Evolutionary conservation across 2,888 invertebrate species (phyloP), one percentile per base, ranked within the genome.

Genomic region (Muschampia plurimacula): DNA sequence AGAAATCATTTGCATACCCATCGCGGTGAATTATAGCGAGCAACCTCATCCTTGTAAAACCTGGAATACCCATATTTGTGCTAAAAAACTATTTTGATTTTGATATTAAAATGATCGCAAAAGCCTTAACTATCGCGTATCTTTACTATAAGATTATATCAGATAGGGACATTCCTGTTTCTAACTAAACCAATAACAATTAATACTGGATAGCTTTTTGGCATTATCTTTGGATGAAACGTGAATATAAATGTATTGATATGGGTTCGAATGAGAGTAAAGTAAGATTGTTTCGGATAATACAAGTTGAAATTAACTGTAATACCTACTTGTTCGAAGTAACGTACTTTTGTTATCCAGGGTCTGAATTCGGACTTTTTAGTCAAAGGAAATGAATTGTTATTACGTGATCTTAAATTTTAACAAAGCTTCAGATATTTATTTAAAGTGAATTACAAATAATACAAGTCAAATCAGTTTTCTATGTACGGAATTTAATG

Each of bases 181-280:
- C 57, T 55, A 70, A 70, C 69, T 70, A 70, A 70, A 64, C 69
- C 69, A 70, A 70, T 70, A 70, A 64, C 69, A 70, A 70, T 70
- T 70, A 70, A 70, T 70, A 70, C 69, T 32, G 69, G 44, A 52
- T 57, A 70, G 69, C 69, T 64, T 70, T 69, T 70, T 70, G 69
- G 69, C 57, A 64, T 70, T 57, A 65, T 70, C 64, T 70, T 64
- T 28, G 64, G 69, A 70, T 57, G 64, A 44, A 32, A 70, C 64
- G 57, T 70, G 69, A 70, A 70, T 70, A 64, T 70, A 70, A 70
- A 70, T 70, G 70, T 65, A 64, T 65, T 46, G 57, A 70, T 70
- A 57, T 65, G 70, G 57, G 64, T 52, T 44, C 64, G 28, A 57
- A 69, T 57, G 28, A 44, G 55, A 70, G 64, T 70, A 57, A 70